A percentile compares a stretch with the other conserved stretches of the same genome.
Conservation (phyloP, 2,113 vertebrate genomes). For the Columbina picui region DNA sequence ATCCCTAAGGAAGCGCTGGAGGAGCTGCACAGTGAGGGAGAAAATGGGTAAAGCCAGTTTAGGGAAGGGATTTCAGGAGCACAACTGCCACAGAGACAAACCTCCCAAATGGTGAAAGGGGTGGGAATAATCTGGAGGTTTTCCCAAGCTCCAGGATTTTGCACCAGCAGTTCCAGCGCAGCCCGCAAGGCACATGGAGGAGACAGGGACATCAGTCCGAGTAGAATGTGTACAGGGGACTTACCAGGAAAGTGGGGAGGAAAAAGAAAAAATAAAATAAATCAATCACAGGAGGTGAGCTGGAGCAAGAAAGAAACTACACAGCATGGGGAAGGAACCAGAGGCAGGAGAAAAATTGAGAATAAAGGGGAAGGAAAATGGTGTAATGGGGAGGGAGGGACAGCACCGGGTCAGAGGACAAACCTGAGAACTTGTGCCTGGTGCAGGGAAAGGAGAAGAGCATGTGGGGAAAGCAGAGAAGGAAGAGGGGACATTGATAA, state of each 20-base stretch:
- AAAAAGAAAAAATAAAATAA: too few species aligned
- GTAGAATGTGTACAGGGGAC: neutral
- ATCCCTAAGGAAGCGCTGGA: neutral
- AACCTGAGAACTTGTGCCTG: too few species aligned
- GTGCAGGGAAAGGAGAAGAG: too few species aligned
- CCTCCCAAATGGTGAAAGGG: fast-evolving
- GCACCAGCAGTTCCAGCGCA: neutral
- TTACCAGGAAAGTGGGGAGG: neutral
- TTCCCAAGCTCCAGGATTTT: neutral
- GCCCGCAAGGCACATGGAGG: neutral
- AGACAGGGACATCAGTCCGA: neutral
- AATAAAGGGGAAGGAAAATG: neutral
- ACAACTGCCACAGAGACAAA: neutral
- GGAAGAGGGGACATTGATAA: too few species aligned
- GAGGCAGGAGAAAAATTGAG: neutral
- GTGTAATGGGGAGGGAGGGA: too few species aligned
- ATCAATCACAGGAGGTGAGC: neutral
- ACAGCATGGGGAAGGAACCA: neutral
- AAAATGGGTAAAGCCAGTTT: fast-evolving
- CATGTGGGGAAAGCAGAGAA: too few species aligned
- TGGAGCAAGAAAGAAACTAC: neutral
- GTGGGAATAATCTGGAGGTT: neutral
- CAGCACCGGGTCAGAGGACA: too few species aligned
- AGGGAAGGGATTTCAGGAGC: neutral
- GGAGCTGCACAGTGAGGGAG: neutral